Percentiles rank a stretch among this genome's conserved stretches.
Conservation (phyloP, 1,140 invertebrate species). For the Drosophila carrolli region DNA sequence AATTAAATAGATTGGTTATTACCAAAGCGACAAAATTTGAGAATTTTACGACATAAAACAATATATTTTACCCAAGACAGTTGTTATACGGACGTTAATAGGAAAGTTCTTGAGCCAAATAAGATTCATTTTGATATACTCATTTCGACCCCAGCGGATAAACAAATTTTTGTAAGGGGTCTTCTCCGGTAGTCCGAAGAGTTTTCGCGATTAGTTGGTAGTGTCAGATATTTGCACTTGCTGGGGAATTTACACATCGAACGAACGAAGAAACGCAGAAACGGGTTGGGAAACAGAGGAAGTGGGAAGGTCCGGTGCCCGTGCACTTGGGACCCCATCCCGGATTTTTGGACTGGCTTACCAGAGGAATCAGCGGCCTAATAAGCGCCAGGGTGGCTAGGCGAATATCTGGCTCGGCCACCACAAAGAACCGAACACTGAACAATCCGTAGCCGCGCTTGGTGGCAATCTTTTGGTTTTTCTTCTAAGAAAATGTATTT, state of each 20-base stretch:
- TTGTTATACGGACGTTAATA: no score
- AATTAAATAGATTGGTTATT: no score
- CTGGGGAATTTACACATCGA: constrained; percentile 60
- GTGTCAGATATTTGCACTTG: constrained; percentile 31
- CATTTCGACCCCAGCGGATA: background rate
- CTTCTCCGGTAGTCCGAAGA: constrained; percentile 10
- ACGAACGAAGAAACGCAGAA: constrained; percentile 46
- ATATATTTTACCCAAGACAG: no score
- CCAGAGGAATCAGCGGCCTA: constrained; percentile 81
- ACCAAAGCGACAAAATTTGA: no score
- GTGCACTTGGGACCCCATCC: constrained; percentile 19
- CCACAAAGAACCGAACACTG: constrained; percentile 82
- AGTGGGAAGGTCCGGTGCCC: constrained; percentile 3
- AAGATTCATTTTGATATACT: background rate
- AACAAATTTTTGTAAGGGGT: constrained; percentile 13
- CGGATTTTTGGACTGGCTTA: constrained; percentile 66
- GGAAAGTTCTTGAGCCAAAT: background rate
- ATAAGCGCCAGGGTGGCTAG: constrained; percentile 79
- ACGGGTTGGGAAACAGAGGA: constrained; percentile 44
- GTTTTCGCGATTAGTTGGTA: constrained; percentile 1
- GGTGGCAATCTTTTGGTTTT: constrained; percentile 64
- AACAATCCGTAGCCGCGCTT: constrained; percentile 76
- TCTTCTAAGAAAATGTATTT: constrained; percentile 78
- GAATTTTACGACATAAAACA: no score
- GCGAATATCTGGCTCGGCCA: constrained; percentile 79